Conservation (phyloP, 1,140 invertebrate genomes). For the Drosophila navojoa region DNA sequence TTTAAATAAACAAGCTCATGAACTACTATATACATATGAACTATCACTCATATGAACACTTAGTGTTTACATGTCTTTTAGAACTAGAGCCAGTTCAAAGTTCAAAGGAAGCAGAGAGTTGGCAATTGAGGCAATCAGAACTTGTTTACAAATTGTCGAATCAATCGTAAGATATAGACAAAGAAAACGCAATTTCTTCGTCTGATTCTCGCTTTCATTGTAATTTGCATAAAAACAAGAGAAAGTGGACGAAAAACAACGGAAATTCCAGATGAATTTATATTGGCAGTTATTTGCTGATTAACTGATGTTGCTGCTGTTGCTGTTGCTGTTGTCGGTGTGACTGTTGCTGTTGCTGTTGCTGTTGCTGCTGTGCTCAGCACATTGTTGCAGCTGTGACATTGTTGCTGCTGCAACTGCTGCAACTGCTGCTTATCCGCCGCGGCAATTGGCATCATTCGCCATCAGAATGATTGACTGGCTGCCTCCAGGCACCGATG, state of each 20-base stretch:
- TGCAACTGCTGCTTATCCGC: conserved; percentile 35
- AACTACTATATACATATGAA: background rate
- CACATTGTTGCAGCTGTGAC: conserved; percentile 14
- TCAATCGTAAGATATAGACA: too few species aligned
- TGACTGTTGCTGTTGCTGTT: background rate
- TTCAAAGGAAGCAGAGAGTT: too few species aligned
- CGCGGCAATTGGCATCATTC: conserved; percentile 37
- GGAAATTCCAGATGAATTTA: conserved; percentile 11
- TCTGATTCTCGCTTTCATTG: too few species aligned
- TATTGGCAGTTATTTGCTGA: conserved; percentile 7
- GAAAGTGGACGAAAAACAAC: background rate
- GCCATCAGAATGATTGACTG: conserved; percentile 50
- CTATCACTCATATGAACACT: background rate
- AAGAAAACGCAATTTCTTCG: too few species aligned
- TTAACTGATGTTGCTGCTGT: conserved; percentile 4
- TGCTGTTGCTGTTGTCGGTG: background rate
- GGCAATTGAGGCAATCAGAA: too few species aligned
- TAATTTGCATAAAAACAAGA: background rate
- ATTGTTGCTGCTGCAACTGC: conserved; percentile 7
- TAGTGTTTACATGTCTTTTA: too few species aligned
- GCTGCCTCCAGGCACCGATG: conserved; percentile 24
- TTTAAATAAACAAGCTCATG: background rate
- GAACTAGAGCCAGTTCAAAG: too few species aligned
- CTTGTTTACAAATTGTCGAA: too few species aligned
- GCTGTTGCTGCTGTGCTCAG: conserved; percentile 7